Percentiles rank a stretch among this genome's conserved stretches.
These are phyloP conservation scores for Heterotis niloticus DNA, from an alignment of 2,113 vertebrate species.

Conservation along the genomic window DNA sequence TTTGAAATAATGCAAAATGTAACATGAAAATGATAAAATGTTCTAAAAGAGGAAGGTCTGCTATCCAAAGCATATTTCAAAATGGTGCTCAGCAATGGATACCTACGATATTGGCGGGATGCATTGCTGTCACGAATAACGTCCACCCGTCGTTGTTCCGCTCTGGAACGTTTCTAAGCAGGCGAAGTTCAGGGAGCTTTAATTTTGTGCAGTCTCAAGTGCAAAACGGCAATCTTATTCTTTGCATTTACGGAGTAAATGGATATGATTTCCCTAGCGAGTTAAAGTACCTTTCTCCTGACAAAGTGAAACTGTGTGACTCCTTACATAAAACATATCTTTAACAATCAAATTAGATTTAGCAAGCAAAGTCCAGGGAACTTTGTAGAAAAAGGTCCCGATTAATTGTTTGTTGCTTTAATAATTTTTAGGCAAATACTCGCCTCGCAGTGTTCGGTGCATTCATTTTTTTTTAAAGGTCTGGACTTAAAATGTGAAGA, in stretches of 20 bases:
- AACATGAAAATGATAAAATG: no score
- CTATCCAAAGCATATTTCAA: no score
- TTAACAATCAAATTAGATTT: conserved; percentile 23
- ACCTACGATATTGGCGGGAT: no score
- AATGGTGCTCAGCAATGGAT: no score
- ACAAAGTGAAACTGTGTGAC: not conserved
- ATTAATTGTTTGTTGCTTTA: not conserved
- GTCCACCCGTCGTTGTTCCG: no score
- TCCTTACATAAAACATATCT: not conserved
- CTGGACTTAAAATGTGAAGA: conserved; percentile 24
- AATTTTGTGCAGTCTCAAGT: no score
- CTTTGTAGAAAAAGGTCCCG: not conserved
- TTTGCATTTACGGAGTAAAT: not conserved
- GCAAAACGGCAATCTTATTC: not conserved
- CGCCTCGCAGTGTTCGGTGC: conserved; percentile 23
- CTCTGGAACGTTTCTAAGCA: no score
- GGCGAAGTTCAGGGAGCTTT: no score
- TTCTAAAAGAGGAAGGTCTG: no score
- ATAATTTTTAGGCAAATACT: conserved; percentile 43
- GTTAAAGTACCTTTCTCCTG: not conserved
- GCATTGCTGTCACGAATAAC: no score
- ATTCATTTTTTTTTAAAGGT: conserved; percentile 26
- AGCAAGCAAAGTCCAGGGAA: not conserved
- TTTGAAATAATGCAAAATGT: no score
- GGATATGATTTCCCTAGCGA: not conserved